Base-by-base conservation (phyloP, 2,113 vertebrate species). In the Chaetodon trifascialis region DNA sequence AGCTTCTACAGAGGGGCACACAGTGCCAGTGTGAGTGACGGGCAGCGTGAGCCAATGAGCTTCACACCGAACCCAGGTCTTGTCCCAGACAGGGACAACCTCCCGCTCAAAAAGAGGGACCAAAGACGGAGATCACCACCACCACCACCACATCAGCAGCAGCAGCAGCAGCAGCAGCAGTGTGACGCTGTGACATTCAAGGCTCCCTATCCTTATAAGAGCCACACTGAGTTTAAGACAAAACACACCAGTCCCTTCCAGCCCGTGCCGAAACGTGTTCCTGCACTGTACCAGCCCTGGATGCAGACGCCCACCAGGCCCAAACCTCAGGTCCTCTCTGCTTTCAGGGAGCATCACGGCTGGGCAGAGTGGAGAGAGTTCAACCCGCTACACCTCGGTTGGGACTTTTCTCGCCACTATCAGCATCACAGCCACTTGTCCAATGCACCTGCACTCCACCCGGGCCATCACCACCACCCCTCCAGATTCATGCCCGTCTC, bases 91-190 rank as follows among this genome's bases (percentile, higher is more conserved):
- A 85, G 88, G 75, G 92, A 92, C 79, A 90, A 68, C 72, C 93
- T 94, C 36, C 94, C 94, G 0, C 90, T 93, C 21, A 95, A 95
- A 73, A 95, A 94, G 85, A 92, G 94, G 79, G 93, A 95, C 85
- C 91, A 92, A 74, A 87, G 88, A 25, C 85, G 62, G 30, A 86
- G 70, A 68, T 83, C 82, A 0, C 76, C 76, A 4, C 30, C 30
- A 16, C 25, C 54, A 0, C 30, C n/a, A 7, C 82, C 69, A 42
- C 85, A 88, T 60, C 84, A 86, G 72, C 78, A 69, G 23, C 82
- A 73, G 47, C 85, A 88, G 64, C 84, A 86, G 72, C 78, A 69
- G 23, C 90, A 89, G 64, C 86, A 86, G 47, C 71, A 66, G 59
- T 79, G 86, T 19, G 92, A 93, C 11, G 80, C 80, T 8, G 88